Base-by-base conservation (phyloP, 2,113 vertebrate genomes). In the Crotalus tigris region DNA sequence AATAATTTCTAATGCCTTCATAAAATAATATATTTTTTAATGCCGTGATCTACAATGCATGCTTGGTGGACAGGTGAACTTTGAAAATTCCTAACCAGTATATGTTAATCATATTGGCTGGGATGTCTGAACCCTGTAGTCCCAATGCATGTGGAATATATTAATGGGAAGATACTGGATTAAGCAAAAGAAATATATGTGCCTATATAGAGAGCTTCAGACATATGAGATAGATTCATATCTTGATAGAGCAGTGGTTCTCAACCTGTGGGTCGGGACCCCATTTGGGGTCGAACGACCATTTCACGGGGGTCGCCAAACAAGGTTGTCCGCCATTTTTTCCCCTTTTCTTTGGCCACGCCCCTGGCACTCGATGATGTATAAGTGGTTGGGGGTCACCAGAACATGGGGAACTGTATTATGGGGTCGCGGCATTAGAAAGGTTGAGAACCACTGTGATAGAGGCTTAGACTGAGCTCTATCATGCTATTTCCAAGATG, bases 1-100 rank as follows among this genome's bases (percentile, higher is more conserved):
- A 92, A 95, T 92, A 92, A 91, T 88, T 92, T 90, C 92, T 64
- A 94, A 93, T 24, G 58, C 95, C 2, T 24, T 39, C 51, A 39
- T 54, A 53, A 54, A 54, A 29, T 24, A 39, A 23, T 44, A 19
- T 55, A 26, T 85, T 85, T 33, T 53, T 81, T 6, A 81, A 81
- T 39, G 33, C 39, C 15, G 5, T 39, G 69, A 3, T 39, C 75
- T 21, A 81, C 33, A 44, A 44, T 21, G 15, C 7, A 3, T 81
- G 33, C 6, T 44, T 17, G 9, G 75, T 81, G 75, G 33, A 44
- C 17, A 19, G 33, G 15, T 81, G 33, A 81, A 81, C 33, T 81
- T 19, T 39, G 2, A 81, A 44, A 81, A 81, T 81, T 81, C n/a
- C 75, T 81, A 81, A 21, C 33, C 75, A 81, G 75, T 0, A 39